Conservation (phyloP, 1,140 invertebrate genomes). For the Drosophila bocqueti region DNA sequence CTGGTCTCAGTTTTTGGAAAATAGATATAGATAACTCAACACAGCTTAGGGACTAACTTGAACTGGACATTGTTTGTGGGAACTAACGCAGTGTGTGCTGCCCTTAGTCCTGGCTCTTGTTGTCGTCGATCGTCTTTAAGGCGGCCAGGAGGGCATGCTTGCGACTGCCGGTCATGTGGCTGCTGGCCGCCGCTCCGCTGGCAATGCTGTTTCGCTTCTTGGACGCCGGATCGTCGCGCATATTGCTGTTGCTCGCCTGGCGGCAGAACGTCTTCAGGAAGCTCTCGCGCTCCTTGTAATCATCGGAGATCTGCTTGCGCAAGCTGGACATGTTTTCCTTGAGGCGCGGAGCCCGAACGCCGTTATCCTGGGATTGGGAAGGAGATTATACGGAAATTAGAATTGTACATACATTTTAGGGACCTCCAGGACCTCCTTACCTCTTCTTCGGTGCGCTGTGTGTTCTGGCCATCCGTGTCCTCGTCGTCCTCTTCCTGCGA, state of each 20-base stretch:
- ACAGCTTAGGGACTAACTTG: conserved; percentile 58
- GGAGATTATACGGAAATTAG: neutral
- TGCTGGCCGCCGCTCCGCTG: conserved; percentile 42
- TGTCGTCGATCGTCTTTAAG: conserved; percentile 88
- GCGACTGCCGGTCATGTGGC: conserved; percentile 78
- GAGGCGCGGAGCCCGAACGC: conserved; percentile 43
- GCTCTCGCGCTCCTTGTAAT: conserved; percentile 78
- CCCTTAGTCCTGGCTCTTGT: conserved; percentile 70
- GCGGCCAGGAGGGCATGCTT: conserved; percentile 88
- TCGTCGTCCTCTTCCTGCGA: conserved; percentile 53
- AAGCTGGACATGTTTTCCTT: conserved; percentile 75
- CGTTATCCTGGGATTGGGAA: neutral
- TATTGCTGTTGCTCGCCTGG: conserved; percentile 56
- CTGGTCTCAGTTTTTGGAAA: conserved; percentile 62
- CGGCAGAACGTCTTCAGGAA: conserved; percentile 81
- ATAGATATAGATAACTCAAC: conserved; percentile 75
- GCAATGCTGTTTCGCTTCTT: conserved; percentile 77
- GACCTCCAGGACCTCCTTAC: conserved; percentile 6
- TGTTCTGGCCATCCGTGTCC: conserved; percentile 42
- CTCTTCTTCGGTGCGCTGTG: conserved; percentile 30
- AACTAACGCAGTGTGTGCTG: conserved; percentile 25
- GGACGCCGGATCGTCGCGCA: conserved; percentile 63
- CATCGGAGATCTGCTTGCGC: conserved; percentile 77
- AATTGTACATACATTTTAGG: neutral
- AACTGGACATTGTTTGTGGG: conserved; percentile 40